Conservation (phyloP, 2,888 invertebrate species). For the Sarcophaga rosellei region DNA sequence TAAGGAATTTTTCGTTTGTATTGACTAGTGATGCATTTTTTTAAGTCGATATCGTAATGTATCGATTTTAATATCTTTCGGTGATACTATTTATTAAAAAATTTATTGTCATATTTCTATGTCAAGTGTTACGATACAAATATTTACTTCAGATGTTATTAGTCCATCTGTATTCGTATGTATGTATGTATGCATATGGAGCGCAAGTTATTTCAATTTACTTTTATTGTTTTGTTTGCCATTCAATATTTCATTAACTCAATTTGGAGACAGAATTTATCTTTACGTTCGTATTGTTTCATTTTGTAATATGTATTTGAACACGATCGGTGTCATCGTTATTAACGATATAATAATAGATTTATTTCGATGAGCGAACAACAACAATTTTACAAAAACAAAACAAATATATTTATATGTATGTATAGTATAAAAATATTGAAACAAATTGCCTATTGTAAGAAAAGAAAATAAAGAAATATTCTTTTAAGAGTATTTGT, state of each 20-base stretch:
- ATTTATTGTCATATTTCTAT: too few relatives aligned
- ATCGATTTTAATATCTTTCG: too few relatives aligned
- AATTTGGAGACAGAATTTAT: slow-evolving; percentile 44
- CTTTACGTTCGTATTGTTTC: slow-evolving; percentile 3
- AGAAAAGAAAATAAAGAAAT: not conserved
- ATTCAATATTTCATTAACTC: slow-evolving; percentile 42
- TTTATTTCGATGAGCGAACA: slow-evolving; percentile 41
- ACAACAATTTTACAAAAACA: slow-evolving; percentile 29
- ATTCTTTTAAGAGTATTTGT: not conserved
- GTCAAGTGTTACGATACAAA: too few relatives aligned
- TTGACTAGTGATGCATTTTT: too few relatives aligned
- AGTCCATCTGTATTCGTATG: too few relatives aligned
- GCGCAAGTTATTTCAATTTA: too few relatives aligned
- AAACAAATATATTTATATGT: not conserved
- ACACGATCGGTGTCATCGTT: slow-evolving; percentile 55
- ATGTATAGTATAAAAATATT: slow-evolving; percentile 49
- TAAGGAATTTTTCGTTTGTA: too few relatives aligned
- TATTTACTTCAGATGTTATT: too few relatives aligned
- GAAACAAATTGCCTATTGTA: slow-evolving; percentile 63
- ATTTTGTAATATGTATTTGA: slow-evolving; percentile 24
- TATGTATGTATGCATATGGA: too few relatives aligned
- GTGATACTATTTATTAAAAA: too few relatives aligned
- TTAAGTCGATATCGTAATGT: too few relatives aligned
- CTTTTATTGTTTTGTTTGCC: not conserved
- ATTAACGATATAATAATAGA: slow-evolving; percentile 57